These are phyloP conservation scores for Peucedramus taeniatus DNA, from an alignment of 2,113 vertebrate species.

Conservation along the genomic window DNA sequence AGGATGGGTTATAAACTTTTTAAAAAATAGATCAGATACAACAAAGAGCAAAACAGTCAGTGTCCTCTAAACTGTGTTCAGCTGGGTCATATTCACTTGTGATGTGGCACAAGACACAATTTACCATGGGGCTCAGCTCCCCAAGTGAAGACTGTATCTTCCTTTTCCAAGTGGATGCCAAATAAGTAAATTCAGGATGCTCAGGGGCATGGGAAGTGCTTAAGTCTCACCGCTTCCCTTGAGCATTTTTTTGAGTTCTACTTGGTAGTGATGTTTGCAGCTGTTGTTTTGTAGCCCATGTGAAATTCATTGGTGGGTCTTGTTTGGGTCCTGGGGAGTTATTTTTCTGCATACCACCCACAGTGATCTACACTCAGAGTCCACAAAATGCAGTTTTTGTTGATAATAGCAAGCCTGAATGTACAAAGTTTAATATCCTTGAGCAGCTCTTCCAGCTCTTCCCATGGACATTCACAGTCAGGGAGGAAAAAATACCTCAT, in stretches of 20 bases:
- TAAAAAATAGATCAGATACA: rapidly evolving
- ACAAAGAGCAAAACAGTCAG: not conserved
- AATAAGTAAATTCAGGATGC: not conserved
- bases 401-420: not conserved
- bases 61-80: not conserved
- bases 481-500: not conserved
- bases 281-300: not conserved
- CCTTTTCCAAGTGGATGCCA: not conserved
- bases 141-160: not conserved
- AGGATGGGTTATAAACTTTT: not conserved
- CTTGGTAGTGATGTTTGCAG: not conserved
- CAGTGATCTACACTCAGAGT: not conserved
- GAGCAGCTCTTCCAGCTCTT: not conserved
- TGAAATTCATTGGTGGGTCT: not conserved
- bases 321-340: not conserved
- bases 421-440: not conserved
- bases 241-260: not conserved
- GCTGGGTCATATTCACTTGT: not conserved
- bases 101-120: not conserved
- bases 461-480: not conserved
- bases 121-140: not conserved
- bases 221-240: not conserved
- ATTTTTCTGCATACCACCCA: not conserved
- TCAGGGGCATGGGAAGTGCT: not conserved
- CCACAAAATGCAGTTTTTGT: not conserved